Base-by-base conservation (phyloP, 2,113 vertebrate genomes). In the Genyomyrus donnyi region DNA sequence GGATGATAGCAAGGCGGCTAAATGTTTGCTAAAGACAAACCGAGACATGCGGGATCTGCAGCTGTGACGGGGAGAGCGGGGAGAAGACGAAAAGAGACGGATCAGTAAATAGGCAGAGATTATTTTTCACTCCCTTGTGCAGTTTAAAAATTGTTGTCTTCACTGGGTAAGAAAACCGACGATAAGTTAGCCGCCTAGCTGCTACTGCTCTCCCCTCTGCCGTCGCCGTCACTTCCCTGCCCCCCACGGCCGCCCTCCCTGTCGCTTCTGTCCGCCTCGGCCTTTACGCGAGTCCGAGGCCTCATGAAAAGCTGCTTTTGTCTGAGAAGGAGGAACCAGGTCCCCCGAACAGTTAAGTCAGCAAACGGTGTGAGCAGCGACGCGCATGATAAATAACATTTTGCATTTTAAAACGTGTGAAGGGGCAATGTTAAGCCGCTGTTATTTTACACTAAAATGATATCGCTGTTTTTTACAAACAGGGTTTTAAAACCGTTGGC, bases 231-330 rank as follows among this genome's bases (percentile, higher is more conserved):
- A 45, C 74, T 89, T 58, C 77, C 90, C 35, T 46, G 66, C 56
- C 85, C 85, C 50, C 52, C 62, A 91, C 89, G 88, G 89, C 93
- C 85, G 92, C 92, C 91, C 91, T 92, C 92, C 91, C 89, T 89
- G 84, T 91, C 90, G 90, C 91, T 91, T 88, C 85, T 58, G 84
- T 90, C 86, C 88, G 90, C 88, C 31, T 84, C 84, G 90, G 90
- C 91, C 91, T 90, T 83, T 70, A 87, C 80, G 88, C 91, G 91
- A 66, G 91, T 85, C 91, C 92, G 92, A 93, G 91, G 90, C 95
- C 89, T 94, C 92, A 95, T 94, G 93, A 95, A 94, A 95, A 95
- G 93, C 93, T 95, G 94, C 93, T 94, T 96, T 95, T 96, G 94
- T 93, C 92, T 96, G 90, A 93, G 94, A 93, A 93, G 93, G 94